Percentiles rank a stretch among this genome's conserved stretches.
Conservation (phyloP, 92 coral and sea anemone genomes). For the Umimayanthus kanabou region DNA sequence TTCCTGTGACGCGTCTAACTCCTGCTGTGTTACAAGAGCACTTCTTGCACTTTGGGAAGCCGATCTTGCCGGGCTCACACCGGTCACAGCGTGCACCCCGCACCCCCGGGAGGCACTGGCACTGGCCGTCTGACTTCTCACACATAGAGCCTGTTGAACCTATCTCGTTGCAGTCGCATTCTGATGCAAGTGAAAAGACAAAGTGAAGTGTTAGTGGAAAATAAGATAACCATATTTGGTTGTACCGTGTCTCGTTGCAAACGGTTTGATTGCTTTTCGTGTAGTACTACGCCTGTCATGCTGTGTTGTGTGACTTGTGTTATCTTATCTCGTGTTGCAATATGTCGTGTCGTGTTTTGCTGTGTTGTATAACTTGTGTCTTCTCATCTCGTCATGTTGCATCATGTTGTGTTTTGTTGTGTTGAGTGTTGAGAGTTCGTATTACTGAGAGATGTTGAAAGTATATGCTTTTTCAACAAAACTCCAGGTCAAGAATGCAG, state of each 20-base stretch:
- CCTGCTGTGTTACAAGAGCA: constrained; percentile 90
- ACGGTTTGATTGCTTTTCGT: not conserved
- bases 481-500: no score
- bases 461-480: no score
- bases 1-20: constrained; percentile 38
- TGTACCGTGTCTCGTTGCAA: not conserved
- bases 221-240: no score
- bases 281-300: not conserved
- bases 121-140: constrained; percentile 65
- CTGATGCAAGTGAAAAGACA: constrained; percentile 40
- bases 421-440: no score
- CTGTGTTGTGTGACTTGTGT: no score
- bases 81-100: constrained; percentile 79
- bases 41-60: constrained; percentile 80
- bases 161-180: constrained; percentile 70
- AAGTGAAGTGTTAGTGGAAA: not conserved
- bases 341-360: no score
- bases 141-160: constrained; percentile 72
- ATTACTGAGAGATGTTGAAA: no score
- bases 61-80: constrained; percentile 78
- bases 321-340: no score
- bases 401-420: no score
- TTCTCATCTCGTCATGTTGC: no score
- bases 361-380: no score
- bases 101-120: constrained; percentile 74